Percentiles rank a stretch among this genome's conserved stretches.
Conservation (phyloP, 2,797 vertebrate species). For the Rallus crepitans region DNA sequence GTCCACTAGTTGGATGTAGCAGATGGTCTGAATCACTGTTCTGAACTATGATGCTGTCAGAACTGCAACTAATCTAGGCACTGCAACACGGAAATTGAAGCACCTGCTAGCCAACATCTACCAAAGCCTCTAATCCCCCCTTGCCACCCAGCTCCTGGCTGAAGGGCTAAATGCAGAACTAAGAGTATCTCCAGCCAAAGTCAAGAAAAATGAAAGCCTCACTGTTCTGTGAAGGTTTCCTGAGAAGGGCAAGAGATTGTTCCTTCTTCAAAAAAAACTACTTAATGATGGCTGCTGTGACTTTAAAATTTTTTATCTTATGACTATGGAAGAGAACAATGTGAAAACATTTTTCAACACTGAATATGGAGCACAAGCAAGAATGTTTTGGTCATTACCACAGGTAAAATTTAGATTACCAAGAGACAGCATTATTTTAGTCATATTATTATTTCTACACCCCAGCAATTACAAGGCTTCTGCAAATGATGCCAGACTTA, state of each 20-base stretch:
- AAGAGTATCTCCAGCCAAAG: not conserved
- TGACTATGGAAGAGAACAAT: fast-evolving
- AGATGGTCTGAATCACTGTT: not conserved
- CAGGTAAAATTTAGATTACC: not conserved
- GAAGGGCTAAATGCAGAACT: not conserved
- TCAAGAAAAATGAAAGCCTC: not conserved
- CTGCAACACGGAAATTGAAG: not conserved
- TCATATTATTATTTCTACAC: not conserved
- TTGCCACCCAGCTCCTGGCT: not conserved
- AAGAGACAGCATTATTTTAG: not conserved
- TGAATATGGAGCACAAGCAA: not conserved
- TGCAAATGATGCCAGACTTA: not conserved
- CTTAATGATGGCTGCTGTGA: not conserved
- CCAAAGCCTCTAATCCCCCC: not conserved
- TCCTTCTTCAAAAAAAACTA: not conserved
- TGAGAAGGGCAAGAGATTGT: not conserved
- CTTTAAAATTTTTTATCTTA: not conserved
- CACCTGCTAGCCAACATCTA: not conserved
- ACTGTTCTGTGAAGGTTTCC: not conserved
- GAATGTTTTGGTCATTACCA: not conserved
- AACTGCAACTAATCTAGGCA: not conserved
- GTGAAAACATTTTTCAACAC: not conserved
- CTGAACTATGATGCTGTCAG: not conserved
- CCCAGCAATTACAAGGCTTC: not conserved
- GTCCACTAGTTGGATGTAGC: not conserved